Evolutionary conservation across 2,888 invertebrate genomes (phyloP), one percentile per base, ranked within the genome.

Genomic region (Eilema griseolum): DNA sequence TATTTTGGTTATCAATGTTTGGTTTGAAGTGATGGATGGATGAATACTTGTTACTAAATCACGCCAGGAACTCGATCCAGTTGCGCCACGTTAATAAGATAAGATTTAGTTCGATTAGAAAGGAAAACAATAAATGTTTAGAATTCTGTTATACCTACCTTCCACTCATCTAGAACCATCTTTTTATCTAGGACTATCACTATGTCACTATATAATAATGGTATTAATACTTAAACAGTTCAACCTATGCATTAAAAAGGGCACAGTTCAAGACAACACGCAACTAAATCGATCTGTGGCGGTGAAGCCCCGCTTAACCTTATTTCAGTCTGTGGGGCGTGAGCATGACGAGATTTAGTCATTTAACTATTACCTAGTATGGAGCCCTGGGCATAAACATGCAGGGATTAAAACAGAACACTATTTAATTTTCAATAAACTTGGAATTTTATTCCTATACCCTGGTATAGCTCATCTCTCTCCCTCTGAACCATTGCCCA

Each of bases 201-300:
- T n/a, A n/a, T n/a, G 1, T 1, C 20, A 5, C 5, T 7, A 1
- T 16, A 20, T 33, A 8, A 37, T 57, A 66, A 66, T 37, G 3
- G 37, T 37, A 57, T 57, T 66, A 37, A 37, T 24, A 62, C n/a
- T 20, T 63, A 24, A 66, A 69, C 57, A 59, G 63, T 63, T 63
- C 57, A 68, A 63, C 56, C n/a, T n/a, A 61, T 56, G 20, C 24
- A 52, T 24, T 69, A 28, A 11, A 67, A 67, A 67, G 75, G 70
- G 68, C 62, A 59, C 4, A 37, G 75, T 73, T 80, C 70, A 80
- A 70, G 60, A 20, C 52, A 52, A 10, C 52, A 52, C 57, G 57
- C 57, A 23, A 59, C 24, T 24, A 24, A 24, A 59, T 26, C 57
- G 52, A 52, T 52, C n/a, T 52, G 52, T 59, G 23, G 16, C 31